Percentiles rank a stretch among this genome's conserved stretches.
These are phyloP conservation scores for Dipodomys ordii DNA, from an alignment of 2,113 vertebrate species.

Conservation along the genomic window DNA sequence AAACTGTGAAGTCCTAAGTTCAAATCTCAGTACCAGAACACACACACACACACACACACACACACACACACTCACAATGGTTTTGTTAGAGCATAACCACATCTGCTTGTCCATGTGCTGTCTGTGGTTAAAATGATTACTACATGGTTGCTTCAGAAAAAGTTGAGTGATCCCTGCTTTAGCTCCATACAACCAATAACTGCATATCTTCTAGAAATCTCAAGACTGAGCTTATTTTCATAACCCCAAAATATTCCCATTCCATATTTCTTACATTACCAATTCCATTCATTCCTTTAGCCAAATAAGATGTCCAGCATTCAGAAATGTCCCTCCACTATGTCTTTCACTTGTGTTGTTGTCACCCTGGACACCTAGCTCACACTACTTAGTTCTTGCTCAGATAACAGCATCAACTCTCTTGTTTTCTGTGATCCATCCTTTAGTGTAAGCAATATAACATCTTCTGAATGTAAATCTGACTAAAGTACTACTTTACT, in stretches of 20 bases:
- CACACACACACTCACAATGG: background rate
- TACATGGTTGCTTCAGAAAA: background rate
- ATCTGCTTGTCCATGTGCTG: background rate
- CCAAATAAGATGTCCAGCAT: background rate
- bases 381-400: background rate
- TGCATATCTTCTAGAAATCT: background rate
- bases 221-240: background rate
- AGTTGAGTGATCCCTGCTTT: background rate
- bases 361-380: background rate
- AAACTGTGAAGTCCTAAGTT: no score
- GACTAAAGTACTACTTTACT: background rate
- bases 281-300: background rate
- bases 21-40: no score
- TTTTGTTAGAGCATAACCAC: background rate
- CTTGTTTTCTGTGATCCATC: background rate
- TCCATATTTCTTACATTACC: constrained; percentile 6
- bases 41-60: no score
- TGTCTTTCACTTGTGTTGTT: background rate
- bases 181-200: background rate
- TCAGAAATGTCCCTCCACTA: background rate
- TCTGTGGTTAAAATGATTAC: background rate
- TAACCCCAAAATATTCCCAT: background rate
- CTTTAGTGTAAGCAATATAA: background rate
- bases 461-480: background rate
- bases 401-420: background rate